Conservation (phyloP, 2,888 invertebrate genomes). For the Hanleya hanleyi region DNA sequence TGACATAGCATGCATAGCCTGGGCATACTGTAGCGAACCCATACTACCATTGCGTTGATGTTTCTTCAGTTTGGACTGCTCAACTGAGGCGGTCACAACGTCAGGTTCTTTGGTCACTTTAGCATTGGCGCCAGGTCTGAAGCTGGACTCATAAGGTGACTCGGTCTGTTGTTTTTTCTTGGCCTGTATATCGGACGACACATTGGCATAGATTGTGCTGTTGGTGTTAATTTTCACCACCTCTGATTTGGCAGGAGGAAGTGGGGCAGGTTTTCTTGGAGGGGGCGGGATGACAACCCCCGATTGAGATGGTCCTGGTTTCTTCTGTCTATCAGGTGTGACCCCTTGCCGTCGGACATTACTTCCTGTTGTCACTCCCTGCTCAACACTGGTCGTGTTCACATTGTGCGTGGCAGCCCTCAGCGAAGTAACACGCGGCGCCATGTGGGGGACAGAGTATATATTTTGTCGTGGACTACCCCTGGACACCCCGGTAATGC, state of each 20-base stretch:
- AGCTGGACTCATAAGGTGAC: conserved; percentile 80
- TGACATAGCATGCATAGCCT: background rate
- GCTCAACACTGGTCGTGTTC: background rate
- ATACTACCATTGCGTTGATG: background rate
- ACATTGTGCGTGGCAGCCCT: background rate
- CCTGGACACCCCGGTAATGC: background rate
- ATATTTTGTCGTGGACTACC: background rate
- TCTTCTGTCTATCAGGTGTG: background rate
- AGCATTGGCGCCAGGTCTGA: conserved; percentile 89
- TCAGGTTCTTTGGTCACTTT: conserved; percentile 92
- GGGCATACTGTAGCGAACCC: background rate
- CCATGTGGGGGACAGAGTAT: background rate
- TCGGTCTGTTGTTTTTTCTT: conserved; percentile 28
- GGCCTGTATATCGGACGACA: conserved; percentile 47
- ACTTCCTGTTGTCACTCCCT: background rate
- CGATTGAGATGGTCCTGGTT: conserved; percentile 16
- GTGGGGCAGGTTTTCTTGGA: conserved; percentile 46
- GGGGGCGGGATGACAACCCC: conserved; percentile 31
- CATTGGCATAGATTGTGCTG: conserved; percentile 65
- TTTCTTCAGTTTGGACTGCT: background rate
- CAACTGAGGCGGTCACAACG: conserved; percentile 65
- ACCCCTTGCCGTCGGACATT: background rate
- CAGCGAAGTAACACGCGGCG: background rate
- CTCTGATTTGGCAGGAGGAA: conserved; percentile 45
- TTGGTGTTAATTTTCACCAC: conserved; percentile 53